Conservation (phyloP, 2,113 vertebrate species). For the Anguilla japonica region DNA sequence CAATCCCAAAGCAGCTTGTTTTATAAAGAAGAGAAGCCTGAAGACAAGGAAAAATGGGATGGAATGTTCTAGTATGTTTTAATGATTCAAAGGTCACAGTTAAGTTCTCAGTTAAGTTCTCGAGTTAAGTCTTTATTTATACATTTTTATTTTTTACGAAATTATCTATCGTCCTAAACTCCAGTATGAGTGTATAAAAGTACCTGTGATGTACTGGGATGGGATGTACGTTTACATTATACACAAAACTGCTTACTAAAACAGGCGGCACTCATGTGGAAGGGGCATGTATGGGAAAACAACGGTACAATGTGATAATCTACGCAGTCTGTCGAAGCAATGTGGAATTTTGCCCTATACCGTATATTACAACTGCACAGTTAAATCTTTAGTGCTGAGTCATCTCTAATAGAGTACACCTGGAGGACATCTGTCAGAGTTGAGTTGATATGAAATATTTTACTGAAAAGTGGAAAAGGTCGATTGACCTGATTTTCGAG, state of each 20-base stretch:
- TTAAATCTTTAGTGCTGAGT: too few relatives aligned
- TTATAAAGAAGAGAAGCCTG: not conserved
- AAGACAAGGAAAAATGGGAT: not conserved
- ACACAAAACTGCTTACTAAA: not conserved
- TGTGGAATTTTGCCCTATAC: too few relatives aligned
- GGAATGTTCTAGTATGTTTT: not conserved
- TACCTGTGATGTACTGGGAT: not conserved
- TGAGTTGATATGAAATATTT: too few relatives aligned
- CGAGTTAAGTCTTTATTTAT: too few relatives aligned
- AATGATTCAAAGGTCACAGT: not conserved
- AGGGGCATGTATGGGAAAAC: too few relatives aligned
- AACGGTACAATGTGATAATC: too few relatives aligned
- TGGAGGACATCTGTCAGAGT: too few relatives aligned
- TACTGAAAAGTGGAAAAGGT: too few relatives aligned
- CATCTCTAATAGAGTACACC: too few relatives aligned
- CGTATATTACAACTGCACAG: too few relatives aligned
- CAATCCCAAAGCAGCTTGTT: conserved; percentile 33
- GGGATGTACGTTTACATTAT: not conserved
- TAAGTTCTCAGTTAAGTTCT: not conserved
- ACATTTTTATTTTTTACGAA: not conserved
- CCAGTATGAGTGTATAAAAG: not conserved
- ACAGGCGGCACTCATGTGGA: not conserved
- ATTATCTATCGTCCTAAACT: not conserved
- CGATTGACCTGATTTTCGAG: too few relatives aligned
- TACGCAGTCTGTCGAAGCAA: too few relatives aligned